Base-by-base conservation (phyloP, 37 sponge, comb jelly and placozoan genomes). In the Ephydatia muelleri region DNA sequence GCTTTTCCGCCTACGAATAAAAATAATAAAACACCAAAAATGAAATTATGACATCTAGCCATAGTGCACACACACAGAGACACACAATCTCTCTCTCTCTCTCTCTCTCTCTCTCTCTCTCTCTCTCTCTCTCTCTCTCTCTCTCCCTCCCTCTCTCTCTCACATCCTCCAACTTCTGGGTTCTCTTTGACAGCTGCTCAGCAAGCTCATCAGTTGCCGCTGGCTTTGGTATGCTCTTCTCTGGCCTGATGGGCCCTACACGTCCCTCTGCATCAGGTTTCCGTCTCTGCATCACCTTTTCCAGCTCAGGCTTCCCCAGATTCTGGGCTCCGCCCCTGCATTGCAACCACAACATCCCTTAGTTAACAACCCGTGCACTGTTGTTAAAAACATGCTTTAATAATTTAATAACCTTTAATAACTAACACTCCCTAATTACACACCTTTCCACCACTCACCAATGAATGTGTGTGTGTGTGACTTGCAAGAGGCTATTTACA, bases 291-390 rank as follows among this genome's bases (percentile, higher is more conserved):
- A 91, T 86, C 30, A 91, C 91, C 31, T 71, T 82, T 77, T 87
- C 64, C 67, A 91, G 78, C 78, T 91, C 91, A 26, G 91, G 89
- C 72, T 77, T 82, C 26, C 91, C 91, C 29, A 86, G 65, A 19
- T 64, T 73, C 47, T 91, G 80, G 5, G 49, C 32, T 5, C 91
- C 91, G 4, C 91, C 90, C 68, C 90, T 90, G 79, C n/a, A 82
- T 76, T 37, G 21, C 11, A 9, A 76, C 37, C n/a, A n/a, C n/a
- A n/a, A n/a, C n/a, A n/a, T n/a, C n/a, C n/a, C n/a, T n/a, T n/a
- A n/a, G n/a, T n/a, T n/a, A n/a, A n/a, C n/a, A n/a, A n/a, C n/a
- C n/a, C n/a, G n/a, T n/a, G n/a, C n/a, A n/a, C n/a, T n/a, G n/a
- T n/a, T n/a, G n/a, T n/a, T n/a, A n/a, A n/a, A n/a, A n/a, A n/a